Percentiles rank a stretch among this genome's conserved stretches.
These are phyloP conservation scores for Stegana nigrithorax DNA, from an alignment of 2,888 invertebrate genomes.

Conservation along the genomic window DNA sequence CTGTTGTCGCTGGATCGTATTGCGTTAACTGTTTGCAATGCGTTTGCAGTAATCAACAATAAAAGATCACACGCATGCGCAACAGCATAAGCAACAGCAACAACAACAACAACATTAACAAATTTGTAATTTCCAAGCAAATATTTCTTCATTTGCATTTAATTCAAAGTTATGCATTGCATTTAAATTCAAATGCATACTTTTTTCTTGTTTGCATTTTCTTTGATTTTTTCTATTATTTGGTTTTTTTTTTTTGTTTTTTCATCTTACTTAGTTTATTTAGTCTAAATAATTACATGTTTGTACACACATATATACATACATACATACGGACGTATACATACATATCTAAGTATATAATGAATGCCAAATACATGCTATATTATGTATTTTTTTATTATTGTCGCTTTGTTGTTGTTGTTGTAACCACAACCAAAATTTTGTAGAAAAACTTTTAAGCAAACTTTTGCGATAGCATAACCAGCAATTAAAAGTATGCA, in stretches of 20 bases:
- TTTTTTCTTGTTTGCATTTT: too few relatives aligned
- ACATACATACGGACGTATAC: background rate
- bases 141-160: constrained; percentile 48
- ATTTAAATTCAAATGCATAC: too few relatives aligned
- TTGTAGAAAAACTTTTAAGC: too few relatives aligned
- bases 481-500: too few relatives aligned
- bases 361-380: background rate
- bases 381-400: too few relatives aligned
- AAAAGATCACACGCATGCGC: constrained; percentile 45
- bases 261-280: constrained; percentile 28
- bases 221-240: too few relatives aligned
- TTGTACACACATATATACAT: background rate
- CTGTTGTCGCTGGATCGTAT: constrained; percentile 2
- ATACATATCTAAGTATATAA: background rate
- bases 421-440: too few relatives aligned
- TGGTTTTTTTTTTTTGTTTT: too few relatives aligned
- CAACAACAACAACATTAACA: constrained; percentile 8
- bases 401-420: too few relatives aligned
- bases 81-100: constrained; percentile 38
- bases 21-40: constrained; percentile 14
- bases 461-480: too few relatives aligned
- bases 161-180: constrained; percentile 20
- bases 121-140: constrained; percentile 28
- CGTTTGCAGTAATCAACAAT: constrained; percentile 33
- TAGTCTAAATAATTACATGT: too few relatives aligned